phyloP scores from a whole-genome alignment of 1,140 invertebrate genomes.

The Psix sp. region DNA sequence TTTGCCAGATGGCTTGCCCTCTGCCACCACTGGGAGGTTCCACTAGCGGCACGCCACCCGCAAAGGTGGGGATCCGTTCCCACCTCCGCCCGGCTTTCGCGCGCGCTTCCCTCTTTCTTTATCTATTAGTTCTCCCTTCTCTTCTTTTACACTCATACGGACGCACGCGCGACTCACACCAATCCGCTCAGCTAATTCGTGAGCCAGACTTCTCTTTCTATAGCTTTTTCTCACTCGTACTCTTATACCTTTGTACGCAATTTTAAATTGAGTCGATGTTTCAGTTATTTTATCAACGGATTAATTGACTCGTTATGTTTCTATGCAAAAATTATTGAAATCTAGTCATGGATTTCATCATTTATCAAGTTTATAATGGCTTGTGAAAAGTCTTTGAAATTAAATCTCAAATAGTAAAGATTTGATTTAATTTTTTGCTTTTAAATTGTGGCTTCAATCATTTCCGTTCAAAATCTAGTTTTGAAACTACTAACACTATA shows the following conservation, averaged over 20 bases:
- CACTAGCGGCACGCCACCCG: conserved; percentile 63
- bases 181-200: neutral
- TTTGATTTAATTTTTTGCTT: too few relatives aligned
- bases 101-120: conserved; percentile 52
- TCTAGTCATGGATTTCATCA: too few relatives aligned
- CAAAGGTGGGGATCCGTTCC: conserved; percentile 62
- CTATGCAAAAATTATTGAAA: too few relatives aligned
- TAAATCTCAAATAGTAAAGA: too few relatives aligned
- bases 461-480: too few relatives aligned
- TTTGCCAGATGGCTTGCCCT: conserved; percentile 77
- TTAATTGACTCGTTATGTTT: too few relatives aligned
- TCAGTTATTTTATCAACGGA: too few relatives aligned
- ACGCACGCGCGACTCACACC: conserved; percentile 26
- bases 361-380: too few relatives aligned
- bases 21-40: conserved; percentile 75
- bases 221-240: conserved; percentile 12
- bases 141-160: conserved; percentile 48
- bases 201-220: conserved; percentile 6
- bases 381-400: too few relatives aligned
- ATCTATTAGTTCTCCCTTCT: conserved; percentile 41
- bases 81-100: conserved; percentile 62
- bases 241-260: neutral
- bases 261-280: neutral
- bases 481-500: too few relatives aligned
- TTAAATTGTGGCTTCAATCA: too few relatives aligned